These are phyloP conservation scores for Hydropsyche betteni DNA, from an alignment of 2,888 invertebrate species.

Conservation along the genomic window DNA sequence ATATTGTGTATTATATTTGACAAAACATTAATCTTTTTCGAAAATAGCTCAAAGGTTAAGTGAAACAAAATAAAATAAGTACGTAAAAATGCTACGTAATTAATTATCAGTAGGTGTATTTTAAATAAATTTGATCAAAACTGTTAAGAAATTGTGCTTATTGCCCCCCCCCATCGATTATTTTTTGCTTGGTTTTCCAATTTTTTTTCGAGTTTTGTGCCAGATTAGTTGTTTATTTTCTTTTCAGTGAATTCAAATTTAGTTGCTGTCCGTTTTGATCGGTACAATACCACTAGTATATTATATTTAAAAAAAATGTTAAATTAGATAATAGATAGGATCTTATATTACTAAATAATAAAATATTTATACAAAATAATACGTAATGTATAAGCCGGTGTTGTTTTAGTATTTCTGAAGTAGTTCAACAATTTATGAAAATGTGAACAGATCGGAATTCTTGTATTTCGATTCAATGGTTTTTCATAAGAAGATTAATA, in stretches of 20 bases:
- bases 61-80: constrained; percentile 30
- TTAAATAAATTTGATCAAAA: constrained; percentile 19
- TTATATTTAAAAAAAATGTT: constrained; percentile 39
- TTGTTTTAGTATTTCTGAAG: constrained; percentile 46
- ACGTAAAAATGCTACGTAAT: constrained; percentile 31
- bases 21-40: constrained; percentile 11
- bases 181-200: not conserved
- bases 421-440: constrained; percentile 35
- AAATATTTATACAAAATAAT: constrained; percentile 49
- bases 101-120: constrained; percentile 17
- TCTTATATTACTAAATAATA: constrained; percentile 46
- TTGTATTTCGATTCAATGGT: constrained; percentile 39
- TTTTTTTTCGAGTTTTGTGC: not conserved
- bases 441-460: constrained; percentile 35
- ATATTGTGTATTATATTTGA: constrained; percentile 4
- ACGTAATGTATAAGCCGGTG: constrained; percentile 49
- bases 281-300: constrained; percentile 31
- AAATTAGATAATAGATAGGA: constrained; percentile 45
- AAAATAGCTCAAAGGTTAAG: constrained; percentile 33
- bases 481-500: constrained; percentile 13
- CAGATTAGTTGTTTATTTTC: not conserved
- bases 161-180: not conserved
- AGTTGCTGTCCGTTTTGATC: constrained; percentile 14
- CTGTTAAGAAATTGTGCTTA: constrained; percentile 5
- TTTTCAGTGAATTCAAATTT: not conserved